These are phyloP conservation scores for Ariopsis seemanni DNA, from an alignment of 2,113 vertebrate species.

Conservation along the genomic window DNA sequence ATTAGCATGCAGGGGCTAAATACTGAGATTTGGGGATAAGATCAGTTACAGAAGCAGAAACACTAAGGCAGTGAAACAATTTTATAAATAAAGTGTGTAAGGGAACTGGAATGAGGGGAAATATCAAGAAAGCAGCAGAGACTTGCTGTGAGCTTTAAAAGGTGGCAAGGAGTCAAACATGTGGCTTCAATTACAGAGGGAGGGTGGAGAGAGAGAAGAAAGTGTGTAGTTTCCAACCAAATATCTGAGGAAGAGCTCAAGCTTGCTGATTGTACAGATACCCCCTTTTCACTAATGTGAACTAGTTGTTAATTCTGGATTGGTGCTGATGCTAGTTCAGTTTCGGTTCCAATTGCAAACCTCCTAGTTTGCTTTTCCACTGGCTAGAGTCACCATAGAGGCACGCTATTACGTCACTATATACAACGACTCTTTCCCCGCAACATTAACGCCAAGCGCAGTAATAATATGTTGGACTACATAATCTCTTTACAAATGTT, in stretches of 20 bases:
- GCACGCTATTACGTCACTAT: no score
- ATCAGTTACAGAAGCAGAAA: neutral
- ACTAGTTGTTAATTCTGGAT: no score
- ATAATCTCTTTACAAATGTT: no score
- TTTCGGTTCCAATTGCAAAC: no score
- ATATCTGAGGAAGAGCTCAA: slow-evolving; percentile 1
- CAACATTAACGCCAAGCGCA: no score
- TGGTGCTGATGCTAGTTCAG: no score
- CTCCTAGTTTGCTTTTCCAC: no score
- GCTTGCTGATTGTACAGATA: neutral
- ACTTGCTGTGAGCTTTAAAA: neutral
- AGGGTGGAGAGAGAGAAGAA: neutral
- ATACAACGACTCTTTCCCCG: no score
- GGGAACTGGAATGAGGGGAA: neutral
- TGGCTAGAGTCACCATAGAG: no score
- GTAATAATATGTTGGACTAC: no score
- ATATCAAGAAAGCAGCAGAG: neutral
- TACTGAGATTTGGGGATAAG: neutral
- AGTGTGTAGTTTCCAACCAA: neutral
- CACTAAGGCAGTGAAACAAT: neutral
- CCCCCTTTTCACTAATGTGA: no score
- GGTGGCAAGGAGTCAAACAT: slow-evolving; percentile 22
- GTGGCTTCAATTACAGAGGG: slow-evolving; percentile 46
- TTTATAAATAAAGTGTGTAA: no score
- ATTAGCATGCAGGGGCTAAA: neutral